Conservation (phyloP, 2,797 vertebrate species). For the Danio aesculapii region DNA sequence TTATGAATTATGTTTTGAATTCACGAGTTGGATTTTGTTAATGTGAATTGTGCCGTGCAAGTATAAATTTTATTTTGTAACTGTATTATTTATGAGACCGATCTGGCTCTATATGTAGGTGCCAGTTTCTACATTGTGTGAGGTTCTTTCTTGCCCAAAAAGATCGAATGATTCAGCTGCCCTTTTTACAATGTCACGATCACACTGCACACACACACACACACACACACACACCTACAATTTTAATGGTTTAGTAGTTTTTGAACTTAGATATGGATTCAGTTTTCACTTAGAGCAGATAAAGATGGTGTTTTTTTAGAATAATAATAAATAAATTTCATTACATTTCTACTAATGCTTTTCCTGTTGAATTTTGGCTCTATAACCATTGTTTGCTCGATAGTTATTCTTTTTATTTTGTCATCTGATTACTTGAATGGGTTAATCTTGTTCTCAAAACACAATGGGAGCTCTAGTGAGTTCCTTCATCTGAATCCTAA, state of each 20-base stretch:
- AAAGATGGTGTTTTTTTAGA: neutral
- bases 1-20: too few species aligned
- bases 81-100: too few species aligned
- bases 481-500: neutral
- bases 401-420: neutral
- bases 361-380: neutral
- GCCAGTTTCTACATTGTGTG: constrained; percentile 10
- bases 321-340: too few species aligned
- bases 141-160: neutral
- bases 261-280: neutral
- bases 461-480: neutral
- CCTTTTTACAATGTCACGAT: neutral
- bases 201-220: neutral
- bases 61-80: too few species aligned
- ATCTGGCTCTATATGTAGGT: neutral
- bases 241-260: neutral
- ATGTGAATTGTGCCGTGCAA: too few species aligned
- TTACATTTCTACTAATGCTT: neutral
- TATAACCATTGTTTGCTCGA: neutral
- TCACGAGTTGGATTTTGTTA: too few species aligned
- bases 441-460: neutral
- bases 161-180: neutral
- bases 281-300: neutral
- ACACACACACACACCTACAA: neutral
- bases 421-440: neutral